Evolutionary conservation across 2,113 vertebrate species (phyloP).

Genomic region (Myrmophylax atrothorax): DNA sequence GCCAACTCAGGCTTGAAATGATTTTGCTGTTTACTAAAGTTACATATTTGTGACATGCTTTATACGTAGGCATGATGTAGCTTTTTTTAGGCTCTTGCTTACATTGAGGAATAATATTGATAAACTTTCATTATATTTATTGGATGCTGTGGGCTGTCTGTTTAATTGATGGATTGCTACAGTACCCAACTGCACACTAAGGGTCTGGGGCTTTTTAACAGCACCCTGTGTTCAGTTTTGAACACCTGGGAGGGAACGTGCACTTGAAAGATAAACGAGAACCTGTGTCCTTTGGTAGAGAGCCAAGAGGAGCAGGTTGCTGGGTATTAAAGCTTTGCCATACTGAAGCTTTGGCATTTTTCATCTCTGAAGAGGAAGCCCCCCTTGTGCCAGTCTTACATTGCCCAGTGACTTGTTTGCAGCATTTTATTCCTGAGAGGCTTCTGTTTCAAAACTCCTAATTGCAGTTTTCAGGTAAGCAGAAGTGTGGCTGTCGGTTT

Average conservation of each 20-base stretch:
- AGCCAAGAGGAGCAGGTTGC: not conserved
- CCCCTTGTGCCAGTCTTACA: not conserved
- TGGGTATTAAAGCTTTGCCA: not conserved
- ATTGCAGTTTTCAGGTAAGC: not conserved
- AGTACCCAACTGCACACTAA: not conserved
- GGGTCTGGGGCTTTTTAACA: not conserved
- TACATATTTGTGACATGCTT: not conserved
- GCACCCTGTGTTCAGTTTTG: not conserved
- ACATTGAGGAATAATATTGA: not conserved
- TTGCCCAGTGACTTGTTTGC: not conserved
- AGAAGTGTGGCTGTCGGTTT: not conserved
- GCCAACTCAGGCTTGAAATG: not conserved
- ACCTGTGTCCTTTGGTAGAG: not conserved
- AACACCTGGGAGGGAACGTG: not conserved
- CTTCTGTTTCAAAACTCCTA: not conserved
- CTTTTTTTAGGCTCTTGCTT: not conserved
- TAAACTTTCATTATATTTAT: not conserved
- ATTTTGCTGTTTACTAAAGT: not conserved
- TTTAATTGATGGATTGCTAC: not conserved
- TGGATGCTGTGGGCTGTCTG: not conserved
- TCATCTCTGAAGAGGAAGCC: not conserved
- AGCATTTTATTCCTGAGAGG: not conserved
- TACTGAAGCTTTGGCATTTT: not conserved
- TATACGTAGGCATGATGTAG: not conserved
- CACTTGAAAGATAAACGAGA: not conserved